Evolutionary conservation across 1,140 invertebrate genomes (phyloP).

Genomic region (Aporrectodea caliginosa): DNA sequence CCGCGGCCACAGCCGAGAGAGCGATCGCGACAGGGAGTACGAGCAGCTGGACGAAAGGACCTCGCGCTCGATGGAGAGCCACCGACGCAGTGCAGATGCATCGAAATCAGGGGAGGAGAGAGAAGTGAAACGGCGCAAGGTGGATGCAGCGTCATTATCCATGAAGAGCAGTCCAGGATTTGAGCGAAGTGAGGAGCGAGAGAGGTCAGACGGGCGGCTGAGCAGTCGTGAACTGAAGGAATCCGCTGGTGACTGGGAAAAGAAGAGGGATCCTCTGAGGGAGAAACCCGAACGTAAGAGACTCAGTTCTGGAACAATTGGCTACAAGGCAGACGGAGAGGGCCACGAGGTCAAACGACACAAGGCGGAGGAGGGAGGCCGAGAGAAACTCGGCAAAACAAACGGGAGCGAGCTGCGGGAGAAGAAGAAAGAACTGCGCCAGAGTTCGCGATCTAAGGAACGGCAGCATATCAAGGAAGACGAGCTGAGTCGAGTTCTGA

Average conservation of each 20-base stretch:
- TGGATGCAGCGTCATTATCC: not conserved
- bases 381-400: not conserved
- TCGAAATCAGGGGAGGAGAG: not conserved
- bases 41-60: not conserved
- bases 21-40: not conserved
- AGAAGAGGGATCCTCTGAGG: not conserved
- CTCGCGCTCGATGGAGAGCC: not conserved
- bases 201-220: not conserved
- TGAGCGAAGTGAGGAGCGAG: not conserved
- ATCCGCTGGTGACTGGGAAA: conserved; percentile 5
- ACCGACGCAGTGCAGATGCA: not conserved
- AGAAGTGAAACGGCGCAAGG: not conserved
- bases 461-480: not conserved
- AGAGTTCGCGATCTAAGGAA: not conserved
- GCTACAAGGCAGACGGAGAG: not conserved
- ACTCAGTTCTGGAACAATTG: not conserved
- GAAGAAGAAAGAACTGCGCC: not conserved
- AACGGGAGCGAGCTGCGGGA: not conserved
- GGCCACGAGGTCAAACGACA: conserved; percentile 8
- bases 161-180: not conserved
- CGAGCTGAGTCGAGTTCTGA: not conserved
- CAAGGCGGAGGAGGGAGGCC: conserved; percentile 12
- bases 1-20: conserved; percentile 6
- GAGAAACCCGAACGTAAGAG: conserved; percentile 10
- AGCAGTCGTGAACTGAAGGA: conserved; percentile 1